A percentile compares a stretch with the other conserved stretches of the same genome.
phyloP scores from a whole-genome alignment of 2,797 vertebrate genomes.

The Thunnus albacares region DNA sequence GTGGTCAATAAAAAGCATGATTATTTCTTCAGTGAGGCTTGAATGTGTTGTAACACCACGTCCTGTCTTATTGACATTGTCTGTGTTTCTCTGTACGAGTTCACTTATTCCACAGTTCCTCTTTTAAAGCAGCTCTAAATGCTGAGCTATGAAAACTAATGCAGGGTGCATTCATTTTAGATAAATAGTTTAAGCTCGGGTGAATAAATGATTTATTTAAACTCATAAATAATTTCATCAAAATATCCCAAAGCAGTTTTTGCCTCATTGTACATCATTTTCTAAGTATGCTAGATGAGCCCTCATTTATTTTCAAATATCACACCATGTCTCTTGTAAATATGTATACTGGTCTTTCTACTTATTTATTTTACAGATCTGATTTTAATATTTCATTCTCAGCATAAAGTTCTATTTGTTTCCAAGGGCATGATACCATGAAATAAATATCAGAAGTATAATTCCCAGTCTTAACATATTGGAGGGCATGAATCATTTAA shows the following conservation, averaged over 20 bases:
- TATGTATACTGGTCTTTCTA: slow-evolving; percentile 88
- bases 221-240: slow-evolving; percentile 89
- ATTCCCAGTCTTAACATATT: slow-evolving; percentile 84
- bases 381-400: slow-evolving; percentile 88
- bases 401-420: slow-evolving; percentile 87
- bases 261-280: slow-evolving; percentile 88
- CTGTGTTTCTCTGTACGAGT: slow-evolving; percentile 80
- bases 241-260: slow-evolving; percentile 89
- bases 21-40: slow-evolving; percentile 87
- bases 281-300: slow-evolving; percentile 82
- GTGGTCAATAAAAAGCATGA: slow-evolving; percentile 81
- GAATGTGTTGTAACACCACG: slow-evolving; percentile 87
- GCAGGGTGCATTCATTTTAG: slow-evolving; percentile 84
- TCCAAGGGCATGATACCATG: slow-evolving; percentile 83
- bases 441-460: slow-evolving; percentile 85
- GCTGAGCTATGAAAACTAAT: slow-evolving; percentile 82
- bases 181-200: slow-evolving; percentile 85
- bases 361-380: slow-evolving; percentile 89
- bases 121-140: slow-evolving; percentile 78
- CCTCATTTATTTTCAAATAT: slow-evolving; percentile 88
- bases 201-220: slow-evolving; percentile 87
- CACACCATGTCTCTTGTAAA: slow-evolving; percentile 88
- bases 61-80: slow-evolving; percentile 90
- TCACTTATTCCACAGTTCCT: slow-evolving; percentile 79
- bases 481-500: slow-evolving; percentile 84